phyloP scores from a whole-genome alignment of 2,888 invertebrate genomes.

The Andrena bicolor region DNA sequence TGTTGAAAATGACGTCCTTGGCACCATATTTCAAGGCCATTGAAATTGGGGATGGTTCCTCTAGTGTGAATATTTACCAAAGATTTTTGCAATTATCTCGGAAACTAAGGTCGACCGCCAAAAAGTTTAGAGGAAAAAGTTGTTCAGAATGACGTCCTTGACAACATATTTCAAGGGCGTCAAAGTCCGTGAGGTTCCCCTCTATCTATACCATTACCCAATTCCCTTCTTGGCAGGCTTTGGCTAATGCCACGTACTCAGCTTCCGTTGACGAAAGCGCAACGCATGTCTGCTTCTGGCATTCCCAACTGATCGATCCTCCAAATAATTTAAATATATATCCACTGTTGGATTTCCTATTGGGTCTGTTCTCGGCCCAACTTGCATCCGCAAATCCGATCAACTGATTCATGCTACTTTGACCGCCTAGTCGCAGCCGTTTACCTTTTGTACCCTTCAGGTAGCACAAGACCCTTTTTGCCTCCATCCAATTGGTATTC shows the following conservation, averaged over 20 bases:
- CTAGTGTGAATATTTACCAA: too few species aligned
- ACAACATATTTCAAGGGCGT: too few species aligned
- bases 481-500: not conserved
- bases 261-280: slow-evolving; percentile 14
- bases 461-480: not conserved
- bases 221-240: slow-evolving; percentile 17
- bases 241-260: slow-evolving; percentile 12
- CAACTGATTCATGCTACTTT: not conserved
- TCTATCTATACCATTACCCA: too few species aligned
- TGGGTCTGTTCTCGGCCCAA: not conserved
- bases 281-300: slow-evolving; percentile 18
- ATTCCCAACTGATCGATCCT: slow-evolving; percentile 26
- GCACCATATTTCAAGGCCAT: too few species aligned
- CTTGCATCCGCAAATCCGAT: not conserved
- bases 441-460: not conserved
- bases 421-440: not conserved
- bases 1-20: too few species aligned
- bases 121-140: too few species aligned
- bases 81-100: too few species aligned
- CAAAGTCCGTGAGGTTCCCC: too few species aligned
- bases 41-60: too few species aligned
- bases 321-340: slow-evolving; percentile 19
- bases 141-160: too few species aligned
- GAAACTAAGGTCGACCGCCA: too few species aligned
- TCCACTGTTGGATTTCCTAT: slow-evolving; percentile 19